Conservation (phyloP, 2,888 invertebrate genomes). For the Apodemia duryi region DNA sequence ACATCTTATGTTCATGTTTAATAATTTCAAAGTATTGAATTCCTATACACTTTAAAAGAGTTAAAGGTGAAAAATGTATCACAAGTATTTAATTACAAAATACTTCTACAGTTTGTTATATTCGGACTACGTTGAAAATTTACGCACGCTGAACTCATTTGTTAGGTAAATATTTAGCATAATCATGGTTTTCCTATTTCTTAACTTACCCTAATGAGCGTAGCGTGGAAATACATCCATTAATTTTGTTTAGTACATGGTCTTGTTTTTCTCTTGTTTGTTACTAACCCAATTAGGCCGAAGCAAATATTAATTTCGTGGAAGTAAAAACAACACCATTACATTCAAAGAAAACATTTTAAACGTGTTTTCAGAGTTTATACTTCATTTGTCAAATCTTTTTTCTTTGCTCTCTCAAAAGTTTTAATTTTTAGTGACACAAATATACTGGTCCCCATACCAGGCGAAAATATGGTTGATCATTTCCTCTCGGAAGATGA, state of each 20-base stretch:
- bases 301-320: background rate
- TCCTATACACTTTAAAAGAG: too few species aligned
- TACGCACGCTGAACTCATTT: background rate
- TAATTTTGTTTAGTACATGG: conserved; percentile 7
- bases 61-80: too few species aligned
- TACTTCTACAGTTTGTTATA: background rate
- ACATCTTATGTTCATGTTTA: too few species aligned
- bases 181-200: conserved; percentile 12
- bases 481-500: too few species aligned
- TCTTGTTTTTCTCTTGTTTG: background rate
- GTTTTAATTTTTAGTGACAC: too few species aligned
- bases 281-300: background rate
- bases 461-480: too few species aligned
- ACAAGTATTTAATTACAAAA: too few species aligned
- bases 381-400: too few species aligned
- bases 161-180: conserved; percentile 14
- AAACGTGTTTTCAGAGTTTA: too few species aligned
- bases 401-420: too few species aligned
- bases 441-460: too few species aligned
- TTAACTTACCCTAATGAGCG: conserved; percentile 11
- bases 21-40: too few species aligned
- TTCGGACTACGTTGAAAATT: background rate
- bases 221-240: background rate
- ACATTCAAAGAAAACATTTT: background rate
- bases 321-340: background rate